Percentiles rank a stretch among this genome's conserved stretches.
Evolutionary conservation across 2,888 invertebrate species (phyloP).

Genomic region (Mactromeris polynyma): DNA sequence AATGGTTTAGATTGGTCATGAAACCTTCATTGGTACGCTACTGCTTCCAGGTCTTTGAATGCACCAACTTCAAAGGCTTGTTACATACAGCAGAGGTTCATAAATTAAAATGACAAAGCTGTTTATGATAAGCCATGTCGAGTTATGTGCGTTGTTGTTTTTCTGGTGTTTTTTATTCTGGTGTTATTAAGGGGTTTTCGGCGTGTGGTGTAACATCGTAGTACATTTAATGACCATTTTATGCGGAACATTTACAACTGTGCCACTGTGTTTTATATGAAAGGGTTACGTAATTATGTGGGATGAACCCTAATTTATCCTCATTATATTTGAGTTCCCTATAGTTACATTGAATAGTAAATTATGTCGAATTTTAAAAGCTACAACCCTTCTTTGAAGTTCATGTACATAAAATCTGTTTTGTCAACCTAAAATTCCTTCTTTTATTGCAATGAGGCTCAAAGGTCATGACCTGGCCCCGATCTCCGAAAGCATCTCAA

Average conservation of each 20-base stretch:
- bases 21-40: background rate
- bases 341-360: background rate
- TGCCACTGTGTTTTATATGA: background rate
- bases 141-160: background rate
- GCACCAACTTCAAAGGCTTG: conserved; percentile 23
- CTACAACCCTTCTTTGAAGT: background rate
- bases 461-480: too few species aligned
- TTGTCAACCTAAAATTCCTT: background rate
- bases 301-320: background rate
- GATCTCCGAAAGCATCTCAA: too few species aligned
- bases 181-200: background rate
- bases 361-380: background rate
- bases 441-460: background rate
- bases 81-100: conserved; percentile 20
- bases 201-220: background rate
- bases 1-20: background rate
- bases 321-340: background rate
- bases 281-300: conserved; percentile 1
- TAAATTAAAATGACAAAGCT: conserved; percentile 33
- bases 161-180: background rate
- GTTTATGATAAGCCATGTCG: conserved; percentile 34
- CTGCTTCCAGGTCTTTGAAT: conserved; percentile 25
- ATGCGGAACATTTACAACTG: background rate
- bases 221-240: conserved; percentile 13
- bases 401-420: background rate